These are phyloP conservation scores for Apomyelois bistriatella DNA, from an alignment of 2,888 invertebrate species.

Conservation along the genomic window DNA sequence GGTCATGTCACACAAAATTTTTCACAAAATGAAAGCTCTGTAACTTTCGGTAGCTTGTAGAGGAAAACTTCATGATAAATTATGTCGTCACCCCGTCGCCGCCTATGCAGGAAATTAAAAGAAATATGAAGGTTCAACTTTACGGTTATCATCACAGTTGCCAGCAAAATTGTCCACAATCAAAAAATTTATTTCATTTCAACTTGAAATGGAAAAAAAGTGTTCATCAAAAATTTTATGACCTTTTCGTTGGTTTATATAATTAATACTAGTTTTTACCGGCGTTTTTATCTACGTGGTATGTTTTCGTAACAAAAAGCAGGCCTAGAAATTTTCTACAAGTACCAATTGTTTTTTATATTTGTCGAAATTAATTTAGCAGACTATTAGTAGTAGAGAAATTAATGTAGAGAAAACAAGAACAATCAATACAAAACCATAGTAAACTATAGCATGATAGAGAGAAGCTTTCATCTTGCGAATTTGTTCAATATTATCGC, in stretches of 20 bases:
- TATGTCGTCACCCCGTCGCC: background rate
- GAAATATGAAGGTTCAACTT: background rate
- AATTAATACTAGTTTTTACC: too few relatives aligned
- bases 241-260: too few relatives aligned
- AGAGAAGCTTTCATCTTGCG: background rate
- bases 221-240: background rate
- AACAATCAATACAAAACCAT: too few relatives aligned
- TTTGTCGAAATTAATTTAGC: too few relatives aligned
- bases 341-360: too few relatives aligned
- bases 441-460: too few relatives aligned
- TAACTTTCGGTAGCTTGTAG: background rate
- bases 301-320: too few relatives aligned
- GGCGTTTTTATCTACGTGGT: too few relatives aligned
- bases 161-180: background rate
- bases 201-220: background rate
- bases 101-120: background rate
- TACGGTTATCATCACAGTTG: background rate
- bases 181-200: background rate
- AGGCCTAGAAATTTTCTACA: too few relatives aligned
- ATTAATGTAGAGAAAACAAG: too few relatives aligned
- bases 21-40: background rate
- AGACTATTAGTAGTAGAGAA: too few relatives aligned
- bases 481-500: background rate
- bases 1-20: background rate
- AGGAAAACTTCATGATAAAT: slow-evolving; percentile 1